These are phyloP conservation scores for Vulpes lagopus DNA, from an alignment of 2,113 vertebrate species.

Conservation along the genomic window DNA sequence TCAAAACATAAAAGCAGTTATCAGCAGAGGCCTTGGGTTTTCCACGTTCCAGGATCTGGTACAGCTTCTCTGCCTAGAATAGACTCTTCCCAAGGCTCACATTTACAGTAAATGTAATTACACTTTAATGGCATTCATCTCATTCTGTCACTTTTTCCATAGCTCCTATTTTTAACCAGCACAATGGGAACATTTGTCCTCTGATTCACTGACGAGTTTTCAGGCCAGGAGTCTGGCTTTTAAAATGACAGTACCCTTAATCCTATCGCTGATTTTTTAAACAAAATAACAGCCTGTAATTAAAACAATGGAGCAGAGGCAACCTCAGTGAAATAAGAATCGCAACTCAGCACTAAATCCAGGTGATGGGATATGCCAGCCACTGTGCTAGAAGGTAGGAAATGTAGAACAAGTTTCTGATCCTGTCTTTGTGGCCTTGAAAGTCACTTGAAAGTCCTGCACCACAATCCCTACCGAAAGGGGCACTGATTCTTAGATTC, in stretches of 20 bases:
- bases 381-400: neutral
- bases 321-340: neutral
- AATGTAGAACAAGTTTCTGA: neutral
- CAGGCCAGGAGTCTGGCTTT: conserved; percentile 70
- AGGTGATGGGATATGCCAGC: neutral
- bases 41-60: neutral
- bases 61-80: conserved; percentile 25
- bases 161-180: conserved; percentile 76
- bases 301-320: conserved; percentile 30
- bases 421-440: neutral
- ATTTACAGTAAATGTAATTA: conserved; percentile 73
- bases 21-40: neutral
- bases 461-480: neutral
- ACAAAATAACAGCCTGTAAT: conserved; percentile 73
- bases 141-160: conserved; percentile 63
- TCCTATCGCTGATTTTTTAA: neutral
- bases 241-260: conserved; percentile 70
- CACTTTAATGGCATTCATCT: conserved; percentile 66
- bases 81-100: conserved; percentile 53
- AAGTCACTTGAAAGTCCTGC: neutral
- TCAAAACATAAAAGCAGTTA: neutral
- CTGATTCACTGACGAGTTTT: conserved; percentile 68
- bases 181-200: conserved; percentile 77
- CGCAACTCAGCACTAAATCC: neutral
- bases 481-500: neutral